Conservation (phyloP, 1,140 invertebrate genomes). For the Platyscapa corneri region DNA sequence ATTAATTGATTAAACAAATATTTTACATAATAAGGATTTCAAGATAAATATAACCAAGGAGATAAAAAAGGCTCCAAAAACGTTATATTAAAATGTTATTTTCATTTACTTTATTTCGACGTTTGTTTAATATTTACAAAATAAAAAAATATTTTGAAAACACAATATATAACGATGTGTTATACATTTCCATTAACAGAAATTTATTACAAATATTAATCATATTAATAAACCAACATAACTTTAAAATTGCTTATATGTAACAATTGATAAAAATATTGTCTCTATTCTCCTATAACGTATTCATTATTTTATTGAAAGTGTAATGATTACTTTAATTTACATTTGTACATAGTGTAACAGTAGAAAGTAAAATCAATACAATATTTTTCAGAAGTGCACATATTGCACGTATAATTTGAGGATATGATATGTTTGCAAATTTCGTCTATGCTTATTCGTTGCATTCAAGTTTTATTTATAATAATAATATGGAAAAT, state of each 20-base stretch:
- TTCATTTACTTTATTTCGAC: neutral
- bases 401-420: neutral
- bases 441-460: too few species aligned
- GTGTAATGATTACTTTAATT: neutral
- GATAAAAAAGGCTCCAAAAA: neutral
- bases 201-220: neutral
- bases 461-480: too few species aligned
- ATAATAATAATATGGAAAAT: too few species aligned
- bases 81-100: neutral
- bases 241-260: neutral
- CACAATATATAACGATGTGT: neutral
- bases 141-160: constrained; percentile 9
- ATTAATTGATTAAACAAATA: neutral
- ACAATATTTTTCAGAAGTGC: neutral
- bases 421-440: neutral
- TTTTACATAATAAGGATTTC: neutral
- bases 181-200: neutral
- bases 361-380: neutral
- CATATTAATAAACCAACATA: neutral
- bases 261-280: neutral
- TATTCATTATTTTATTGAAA: neutral
- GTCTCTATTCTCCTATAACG: neutral
- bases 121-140: neutral
- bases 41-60: neutral
- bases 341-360: neutral